Base-by-base conservation (phyloP, 2,888 invertebrate genomes). In the Iselma pallidipennis region DNA sequence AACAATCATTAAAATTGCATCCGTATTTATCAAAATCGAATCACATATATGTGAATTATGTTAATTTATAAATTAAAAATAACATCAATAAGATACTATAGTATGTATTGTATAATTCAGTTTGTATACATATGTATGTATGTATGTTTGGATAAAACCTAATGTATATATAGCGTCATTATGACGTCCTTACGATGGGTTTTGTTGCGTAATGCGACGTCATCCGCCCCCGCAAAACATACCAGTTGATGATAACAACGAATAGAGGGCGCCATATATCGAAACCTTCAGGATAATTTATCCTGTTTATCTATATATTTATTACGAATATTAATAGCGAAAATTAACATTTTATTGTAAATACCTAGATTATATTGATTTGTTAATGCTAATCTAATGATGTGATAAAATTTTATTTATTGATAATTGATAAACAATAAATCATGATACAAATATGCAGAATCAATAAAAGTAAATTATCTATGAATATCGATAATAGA, bases 161-260 rank as follows among this genome's bases (percentile, higher is more conserved):
- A 42, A 45, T 45, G 31, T 51, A 51, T 31, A 23, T 37, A 45
- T 45, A 4, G 25, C 62, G 62, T 62, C 62, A 62, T 37, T 14
- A 51, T 62, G 62, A 62, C 62, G 62, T 62, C 33, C 26, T 29
- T 28, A 7, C 45, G 31, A 37, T 16, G 10, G 42, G 48, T 48
- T 14, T 37, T 26, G 21, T 62, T 62, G 48, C 58, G 62, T 62
- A 54, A 49, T 25, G 23, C 49, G 48, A 58, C 62, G 62, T 62
- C 62, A 62, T 58, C 57, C 62, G 19, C 62, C 62, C 58, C 54
- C 62, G 33, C 55, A 19, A 31, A 57, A 49, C 49, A 57, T 61
- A 31, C 50, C 28, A 42, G 33, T 58, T 55, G 55, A 55, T 55
- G 49, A 58, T 33, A 49, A 50, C 55, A 50, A 23, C 21, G n/a